A percentile compares a stretch with the other conserved stretches of the same genome.
Conservation (phyloP, 2,797 vertebrate species). For the Thalassophryne amazonica region DNA sequence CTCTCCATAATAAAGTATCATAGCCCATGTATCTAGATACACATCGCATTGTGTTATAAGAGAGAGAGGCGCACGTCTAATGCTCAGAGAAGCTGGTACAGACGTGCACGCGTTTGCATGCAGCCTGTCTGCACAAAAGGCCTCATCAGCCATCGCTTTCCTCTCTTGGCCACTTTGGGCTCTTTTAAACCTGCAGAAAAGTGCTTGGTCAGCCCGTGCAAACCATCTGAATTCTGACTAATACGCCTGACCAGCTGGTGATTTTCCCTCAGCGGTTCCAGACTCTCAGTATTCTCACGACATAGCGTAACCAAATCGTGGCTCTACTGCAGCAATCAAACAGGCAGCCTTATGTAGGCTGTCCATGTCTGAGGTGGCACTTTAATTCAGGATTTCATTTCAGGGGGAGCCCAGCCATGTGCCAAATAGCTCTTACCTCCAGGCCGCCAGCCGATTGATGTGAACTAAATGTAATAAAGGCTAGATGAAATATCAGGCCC, state of each 20-base stretch:
- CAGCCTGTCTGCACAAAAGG: slow-evolving; percentile 19
- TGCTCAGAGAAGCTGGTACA: no score
- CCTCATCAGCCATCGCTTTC: slow-evolving; percentile 23
- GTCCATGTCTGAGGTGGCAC: slow-evolving; percentile 72
- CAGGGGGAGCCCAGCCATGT: slow-evolving; percentile 62
- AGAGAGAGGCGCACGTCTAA: no score
- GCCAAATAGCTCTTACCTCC: slow-evolving; percentile 75
- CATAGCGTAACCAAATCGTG: slow-evolving; percentile 17
- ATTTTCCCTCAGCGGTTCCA: slow-evolving; percentile 46
- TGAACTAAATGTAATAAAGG: slow-evolving; percentile 80
- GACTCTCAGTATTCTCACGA: slow-evolving; percentile 31
- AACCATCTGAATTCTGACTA: slow-evolving; percentile 31
- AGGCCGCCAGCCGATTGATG: slow-evolving; percentile 76
- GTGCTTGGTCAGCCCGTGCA: slow-evolving; percentile 54
- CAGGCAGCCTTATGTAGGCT: slow-evolving; percentile 46
- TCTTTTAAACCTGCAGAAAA: slow-evolving; percentile 42
- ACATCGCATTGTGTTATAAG: no score
- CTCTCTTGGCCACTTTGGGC: slow-evolving; percentile 24
- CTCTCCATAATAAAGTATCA: no score
- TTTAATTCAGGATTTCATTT: slow-evolving; percentile 77
- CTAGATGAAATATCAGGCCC: slow-evolving; percentile 79
- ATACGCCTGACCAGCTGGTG: slow-evolving; percentile 47
- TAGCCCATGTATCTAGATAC: no score
- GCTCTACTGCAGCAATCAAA: slow-evolving; percentile 63
- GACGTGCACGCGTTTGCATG: not conserved